Evolutionary conservation across 1,140 invertebrate species (phyloP).

Genomic region (Drosophila sp.): DNA sequence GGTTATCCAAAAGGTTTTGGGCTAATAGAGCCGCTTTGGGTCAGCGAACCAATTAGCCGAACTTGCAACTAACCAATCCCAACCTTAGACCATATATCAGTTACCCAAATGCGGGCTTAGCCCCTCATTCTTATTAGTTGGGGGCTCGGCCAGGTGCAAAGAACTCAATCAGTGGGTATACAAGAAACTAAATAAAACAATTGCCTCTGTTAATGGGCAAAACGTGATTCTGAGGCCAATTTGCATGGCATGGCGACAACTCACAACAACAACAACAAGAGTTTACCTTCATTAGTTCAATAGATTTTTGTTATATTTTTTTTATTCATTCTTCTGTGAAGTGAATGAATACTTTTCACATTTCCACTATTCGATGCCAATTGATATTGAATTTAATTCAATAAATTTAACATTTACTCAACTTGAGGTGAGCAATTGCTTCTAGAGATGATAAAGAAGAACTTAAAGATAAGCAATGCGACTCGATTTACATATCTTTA

Average conservation of each 20-base stretch:
- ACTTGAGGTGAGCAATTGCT: background rate
- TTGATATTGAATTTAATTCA: slow-evolving; percentile 48
- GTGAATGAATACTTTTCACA: background rate
- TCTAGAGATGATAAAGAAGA: background rate
- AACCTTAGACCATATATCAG: slow-evolving; percentile 1
- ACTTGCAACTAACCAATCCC: slow-evolving; percentile 17
- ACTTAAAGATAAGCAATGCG: too few species aligned
- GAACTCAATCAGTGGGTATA: slow-evolving; percentile 68
- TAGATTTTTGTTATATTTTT: background rate
- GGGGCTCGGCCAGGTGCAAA: slow-evolving; percentile 66
- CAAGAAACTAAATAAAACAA: slow-evolving; percentile 38
- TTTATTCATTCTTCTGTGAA: background rate
- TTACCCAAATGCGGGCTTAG: slow-evolving; percentile 39
- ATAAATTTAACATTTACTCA: slow-evolving; percentile 42
- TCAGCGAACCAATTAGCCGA: slow-evolving; percentile 60
- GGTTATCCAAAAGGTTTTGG: slow-evolving; percentile 42
- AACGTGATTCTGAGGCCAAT: slow-evolving; percentile 74
- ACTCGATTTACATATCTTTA: too few species aligned
- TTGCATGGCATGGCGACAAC: slow-evolving; percentile 64
- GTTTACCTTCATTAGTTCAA: slow-evolving; percentile 44
- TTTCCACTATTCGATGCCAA: slow-evolving; percentile 38
- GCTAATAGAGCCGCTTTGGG: slow-evolving; percentile 55
- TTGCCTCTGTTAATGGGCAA: slow-evolving; percentile 68
- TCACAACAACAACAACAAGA: slow-evolving; percentile 28
- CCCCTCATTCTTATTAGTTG: slow-evolving; percentile 19